Evolutionary conservation across 2,888 invertebrate genomes (phyloP).

Genomic region (Coremacera marginata): DNA sequence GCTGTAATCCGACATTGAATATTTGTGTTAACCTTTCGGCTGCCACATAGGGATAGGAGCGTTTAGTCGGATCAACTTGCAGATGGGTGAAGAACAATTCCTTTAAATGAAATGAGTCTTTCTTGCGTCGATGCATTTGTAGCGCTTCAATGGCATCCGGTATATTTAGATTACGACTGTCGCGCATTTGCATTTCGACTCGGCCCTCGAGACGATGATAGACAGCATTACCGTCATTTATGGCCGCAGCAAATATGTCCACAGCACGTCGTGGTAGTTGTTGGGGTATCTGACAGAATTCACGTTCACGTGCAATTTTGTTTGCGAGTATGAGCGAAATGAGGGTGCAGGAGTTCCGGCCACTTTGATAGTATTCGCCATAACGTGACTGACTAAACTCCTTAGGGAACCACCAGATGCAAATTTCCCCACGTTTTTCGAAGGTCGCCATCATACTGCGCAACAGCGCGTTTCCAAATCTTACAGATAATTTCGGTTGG

Average conservation of each 20-base stretch:
- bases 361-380: conserved; percentile 70
- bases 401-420: conserved; percentile 72
- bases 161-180: conserved; percentile 71
- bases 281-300: conserved; percentile 33
- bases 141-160: conserved; percentile 71
- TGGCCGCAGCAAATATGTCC: conserved; percentile 71
- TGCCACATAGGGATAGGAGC: conserved; percentile 56
- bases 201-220: conserved; percentile 69
- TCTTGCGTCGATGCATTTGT: conserved; percentile 45
- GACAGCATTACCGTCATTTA: conserved; percentile 73
- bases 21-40: conserved; percentile 57
- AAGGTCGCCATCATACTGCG: conserved; percentile 57
- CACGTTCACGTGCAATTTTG: conserved; percentile 61
- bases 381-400: conserved; percentile 74
- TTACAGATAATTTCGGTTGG: conserved; percentile 6
- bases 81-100: conserved; percentile 65
- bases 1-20: conserved; percentile 58
- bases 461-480: neutral
- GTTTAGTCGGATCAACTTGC: conserved; percentile 57
- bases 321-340: conserved; percentile 73
- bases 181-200: conserved; percentile 53
- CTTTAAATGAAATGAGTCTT: conserved; percentile 53
- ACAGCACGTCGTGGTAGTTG: conserved; percentile 66
- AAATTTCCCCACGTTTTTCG: conserved; percentile 61
- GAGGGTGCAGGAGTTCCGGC: conserved; percentile 75